Evolutionary conservation across 2,888 invertebrate genomes (phyloP).

Genomic region (Macrophya alboannulata): DNA sequence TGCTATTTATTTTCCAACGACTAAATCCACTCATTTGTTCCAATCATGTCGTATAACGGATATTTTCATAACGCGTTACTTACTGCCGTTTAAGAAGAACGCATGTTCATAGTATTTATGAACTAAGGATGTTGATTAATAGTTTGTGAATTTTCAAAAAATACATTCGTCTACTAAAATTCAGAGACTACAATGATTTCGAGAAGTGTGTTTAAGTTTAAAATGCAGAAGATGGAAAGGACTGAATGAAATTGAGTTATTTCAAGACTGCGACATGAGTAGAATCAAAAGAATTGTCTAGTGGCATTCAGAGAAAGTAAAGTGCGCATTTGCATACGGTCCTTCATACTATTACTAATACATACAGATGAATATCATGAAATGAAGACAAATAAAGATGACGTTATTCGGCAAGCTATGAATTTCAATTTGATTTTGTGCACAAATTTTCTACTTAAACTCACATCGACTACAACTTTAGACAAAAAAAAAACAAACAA

Average conservation of each 20-base stretch:
- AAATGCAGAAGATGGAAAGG: neutral
- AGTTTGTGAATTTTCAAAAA: neutral
- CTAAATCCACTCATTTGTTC: neutral
- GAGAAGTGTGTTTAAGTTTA: neutral
- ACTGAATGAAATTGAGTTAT: neutral
- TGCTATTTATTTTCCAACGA: neutral
- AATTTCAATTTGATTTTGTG: neutral
- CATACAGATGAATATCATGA: conserved; percentile 9
- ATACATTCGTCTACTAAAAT: neutral
- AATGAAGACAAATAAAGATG: conserved; percentile 48
- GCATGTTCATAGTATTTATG: neutral
- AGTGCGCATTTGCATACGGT: conserved; percentile 38
- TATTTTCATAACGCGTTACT: neutral
- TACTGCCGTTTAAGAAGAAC: neutral
- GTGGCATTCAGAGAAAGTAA: neutral
- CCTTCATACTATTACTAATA: conserved; percentile 8
- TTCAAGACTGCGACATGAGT: neutral
- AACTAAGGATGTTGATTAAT: neutral
- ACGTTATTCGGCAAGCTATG: conserved; percentile 2
- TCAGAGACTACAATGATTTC: neutral
- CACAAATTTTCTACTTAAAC: conserved; percentile 13
- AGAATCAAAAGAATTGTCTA: conserved; percentile 13
- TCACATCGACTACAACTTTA: conserved; percentile 9
- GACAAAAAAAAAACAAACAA: neutral
- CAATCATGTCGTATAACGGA: neutral